Percentiles rank a stretch among this genome's conserved stretches.
Evolutionary conservation across 92 coral and sea anemone species (phyloP).

Genomic region (Phymanthus crucifer): DNA sequence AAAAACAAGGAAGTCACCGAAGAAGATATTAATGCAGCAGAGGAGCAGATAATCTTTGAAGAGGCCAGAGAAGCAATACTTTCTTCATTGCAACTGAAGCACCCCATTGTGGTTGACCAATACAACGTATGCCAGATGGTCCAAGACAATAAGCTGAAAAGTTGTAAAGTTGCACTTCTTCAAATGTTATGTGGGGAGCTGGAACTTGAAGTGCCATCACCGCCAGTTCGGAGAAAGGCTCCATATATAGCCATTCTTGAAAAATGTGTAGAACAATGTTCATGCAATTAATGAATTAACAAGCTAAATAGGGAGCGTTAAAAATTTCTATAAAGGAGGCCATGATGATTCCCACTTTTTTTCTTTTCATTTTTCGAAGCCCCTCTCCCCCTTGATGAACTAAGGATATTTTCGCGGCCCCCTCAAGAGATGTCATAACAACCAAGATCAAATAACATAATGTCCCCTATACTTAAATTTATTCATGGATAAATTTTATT

Average conservation of each 20-base stretch:
- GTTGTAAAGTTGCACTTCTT: not conserved
- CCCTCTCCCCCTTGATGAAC: too few species aligned
- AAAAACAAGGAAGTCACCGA: not conserved
- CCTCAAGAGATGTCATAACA: too few species aligned
- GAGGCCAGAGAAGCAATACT: conserved; percentile 18
- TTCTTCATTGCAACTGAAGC: not conserved
- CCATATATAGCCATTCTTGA: not conserved
- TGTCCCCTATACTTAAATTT: too few species aligned
- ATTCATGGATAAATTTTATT: too few species aligned
- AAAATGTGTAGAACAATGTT: too few species aligned
- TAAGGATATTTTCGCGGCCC: too few species aligned
- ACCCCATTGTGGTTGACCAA: conserved; percentile 9
- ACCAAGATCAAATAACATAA: too few species aligned
- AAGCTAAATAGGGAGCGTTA: too few species aligned
- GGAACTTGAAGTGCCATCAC: not conserved
- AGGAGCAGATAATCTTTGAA: conserved; percentile 5
- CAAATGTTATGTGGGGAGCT: not conserved
- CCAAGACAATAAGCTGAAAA: not conserved
- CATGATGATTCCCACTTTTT: too few species aligned
- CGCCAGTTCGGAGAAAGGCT: not conserved
- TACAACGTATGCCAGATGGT: not conserved
- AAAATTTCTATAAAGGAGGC: too few species aligned
- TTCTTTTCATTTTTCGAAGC: too few species aligned
- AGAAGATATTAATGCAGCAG: conserved; percentile 13
- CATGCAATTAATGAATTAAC: too few species aligned